Percentiles rank a stretch among this genome's conserved stretches.
Evolutionary conservation across 1,140 invertebrate genomes (phyloP).

Genomic region (Grapholita molesta): DNA sequence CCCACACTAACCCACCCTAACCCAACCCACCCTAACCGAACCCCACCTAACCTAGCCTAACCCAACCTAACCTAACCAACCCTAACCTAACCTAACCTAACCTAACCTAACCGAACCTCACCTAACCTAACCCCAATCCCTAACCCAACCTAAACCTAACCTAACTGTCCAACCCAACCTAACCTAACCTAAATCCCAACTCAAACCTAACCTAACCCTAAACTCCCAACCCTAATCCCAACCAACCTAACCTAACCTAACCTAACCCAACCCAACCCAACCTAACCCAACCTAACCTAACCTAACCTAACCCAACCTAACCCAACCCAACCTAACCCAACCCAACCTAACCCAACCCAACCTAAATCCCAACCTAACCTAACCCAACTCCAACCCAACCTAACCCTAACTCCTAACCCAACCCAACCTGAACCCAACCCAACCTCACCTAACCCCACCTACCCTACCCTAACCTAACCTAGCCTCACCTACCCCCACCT

Average conservation of each 20-base stretch:
- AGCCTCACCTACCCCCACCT: constrained; percentile 27
- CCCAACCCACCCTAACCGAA: constrained; percentile 38
- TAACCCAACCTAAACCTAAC: constrained; percentile 39
- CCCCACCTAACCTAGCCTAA: constrained; percentile 41
- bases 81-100: constrained; percentile 40
- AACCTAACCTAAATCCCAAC: constrained; percentile 45
- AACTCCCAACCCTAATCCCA: constrained; percentile 19
- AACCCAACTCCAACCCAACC: constrained; percentile 31
- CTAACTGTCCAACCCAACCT: constrained; percentile 28
- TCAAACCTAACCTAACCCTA: constrained; percentile 37
- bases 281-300: constrained; percentile 38
- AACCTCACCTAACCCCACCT: constrained; percentile 27
- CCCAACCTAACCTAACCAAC: constrained; percentile 41
- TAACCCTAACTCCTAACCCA: constrained; percentile 23
- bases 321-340: constrained; percentile 30
- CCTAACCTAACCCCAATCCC: constrained; percentile 42
- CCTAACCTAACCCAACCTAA: constrained; percentile 32
- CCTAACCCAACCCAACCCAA: constrained; percentile 20
- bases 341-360: constrained; percentile 43
- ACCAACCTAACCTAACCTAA: constrained; percentile 12
- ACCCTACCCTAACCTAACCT: constrained; percentile 33
- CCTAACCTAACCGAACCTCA: constrained; percentile 34
- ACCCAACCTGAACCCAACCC: constrained; percentile 19
- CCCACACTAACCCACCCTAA: constrained; percentile 42
- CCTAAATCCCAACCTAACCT: constrained; percentile 29